A percentile compares a stretch with the other conserved stretches of the same genome.
These are phyloP conservation scores for Tympanoctomys barrerae DNA, from an alignment of 2,797 vertebrate genomes.

Conservation along the genomic window DNA sequence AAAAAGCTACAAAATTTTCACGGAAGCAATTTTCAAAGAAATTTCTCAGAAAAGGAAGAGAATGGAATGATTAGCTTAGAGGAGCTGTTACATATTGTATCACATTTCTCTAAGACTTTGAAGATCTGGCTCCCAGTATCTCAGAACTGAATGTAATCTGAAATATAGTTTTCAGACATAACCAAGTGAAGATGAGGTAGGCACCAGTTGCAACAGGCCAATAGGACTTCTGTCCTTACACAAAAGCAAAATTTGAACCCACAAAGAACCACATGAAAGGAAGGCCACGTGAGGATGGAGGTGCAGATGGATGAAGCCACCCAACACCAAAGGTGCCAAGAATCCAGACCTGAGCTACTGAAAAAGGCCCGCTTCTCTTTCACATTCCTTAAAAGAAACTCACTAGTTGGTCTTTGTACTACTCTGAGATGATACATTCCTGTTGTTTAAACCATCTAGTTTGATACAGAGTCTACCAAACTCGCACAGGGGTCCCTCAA, in stretches of 20 bases:
- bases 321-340: background rate
- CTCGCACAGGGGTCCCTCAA: background rate
- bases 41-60: background rate
- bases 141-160: background rate
- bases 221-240: background rate
- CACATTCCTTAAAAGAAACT: background rate
- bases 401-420: background rate
- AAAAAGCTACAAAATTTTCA: background rate
- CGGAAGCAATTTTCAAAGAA: slow-evolving; percentile 19
- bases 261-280: background rate
- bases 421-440: background rate
- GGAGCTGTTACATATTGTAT: background rate
- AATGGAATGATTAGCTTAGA: background rate
- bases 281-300: background rate
- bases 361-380: background rate
- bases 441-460: background rate
- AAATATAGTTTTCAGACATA: background rate
- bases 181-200: background rate
- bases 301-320: background rate
- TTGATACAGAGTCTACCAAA: background rate
- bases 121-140: background rate
- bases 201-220: background rate
- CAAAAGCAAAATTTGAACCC: slow-evolving; percentile 20
- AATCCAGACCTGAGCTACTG: background rate
- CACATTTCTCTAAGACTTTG: background rate